Evolutionary conservation across 92 coral and sea anemone species (phyloP), one percentile per base, ranked within the genome.

Genomic region (Actinostola sp.): DNA sequence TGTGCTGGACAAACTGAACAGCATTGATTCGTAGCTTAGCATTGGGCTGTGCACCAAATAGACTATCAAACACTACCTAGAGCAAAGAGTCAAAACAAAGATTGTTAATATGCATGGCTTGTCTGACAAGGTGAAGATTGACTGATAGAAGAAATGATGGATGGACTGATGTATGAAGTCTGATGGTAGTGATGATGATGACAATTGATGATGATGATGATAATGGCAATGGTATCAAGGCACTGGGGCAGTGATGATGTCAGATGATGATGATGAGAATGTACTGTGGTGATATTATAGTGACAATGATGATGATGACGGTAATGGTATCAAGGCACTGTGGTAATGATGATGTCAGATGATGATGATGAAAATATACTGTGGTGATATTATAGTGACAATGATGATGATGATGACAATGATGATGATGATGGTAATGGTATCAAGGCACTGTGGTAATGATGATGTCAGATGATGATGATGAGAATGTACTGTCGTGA

Each of bases 1-100:
- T 75, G 70, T 95, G 99, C 52, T 95, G 99, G 15, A 95, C 93
- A 45, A 95, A 92, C 83, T 95, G 97, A 2, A 95, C 89, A 2
- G 97, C 94, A 62, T 88, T 85, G 71, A 88, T 32, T 11, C 93
- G 82, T 24, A 95, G 60, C 45, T 85, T 91, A 76, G 78, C 49
- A 59, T 92, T 92, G 29, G 77, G 88, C 31, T 82, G 78, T 10
- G 81, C 78, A 9, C 97, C 97, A 73, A 90, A 90, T 70, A 90
- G 61, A 76, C 97, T 90, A 44, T 90, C 97, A 63, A 90, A 90
- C 25, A 90, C 87, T 17, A 90, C 82, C 94, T 89, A 57, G 4
- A 30, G 89, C 90, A 36, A 36, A 11, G 11, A 36, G 11, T 36
- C 4, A 6, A 13, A 46, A 46, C 3, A 46, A 46, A 32, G 23